Conservation (phyloP, 2,888 invertebrate genomes). For the Nyleta sp. region DNA sequence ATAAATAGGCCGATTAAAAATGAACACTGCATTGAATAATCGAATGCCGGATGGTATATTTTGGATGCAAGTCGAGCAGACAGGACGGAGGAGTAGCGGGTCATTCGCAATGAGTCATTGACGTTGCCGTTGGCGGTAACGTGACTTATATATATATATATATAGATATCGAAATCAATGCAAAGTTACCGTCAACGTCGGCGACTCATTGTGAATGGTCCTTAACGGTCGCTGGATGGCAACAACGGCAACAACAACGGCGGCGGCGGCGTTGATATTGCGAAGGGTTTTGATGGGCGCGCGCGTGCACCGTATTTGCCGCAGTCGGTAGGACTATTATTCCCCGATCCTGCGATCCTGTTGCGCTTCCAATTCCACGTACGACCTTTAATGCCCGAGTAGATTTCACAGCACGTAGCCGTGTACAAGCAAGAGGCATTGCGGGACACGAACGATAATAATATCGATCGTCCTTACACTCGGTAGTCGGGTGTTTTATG, state of each 20-base stretch:
- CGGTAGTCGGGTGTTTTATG: slow-evolving; percentile 51
- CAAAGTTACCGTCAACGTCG: too few relatives aligned
- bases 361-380: slow-evolving; percentile 65
- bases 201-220: too few relatives aligned
- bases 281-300: slow-evolving; percentile 46
- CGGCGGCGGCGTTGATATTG: slow-evolving; percentile 27
- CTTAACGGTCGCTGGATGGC: neutral
- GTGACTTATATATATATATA: too few relatives aligned
- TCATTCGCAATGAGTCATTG: too few relatives aligned
- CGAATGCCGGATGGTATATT: slow-evolving; percentile 16
- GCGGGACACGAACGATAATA: slow-evolving; percentile 62
- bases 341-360: slow-evolving; percentile 64
- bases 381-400: slow-evolving; percentile 64
- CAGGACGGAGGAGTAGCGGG: neutral
- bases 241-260: slow-evolving; percentile 15
- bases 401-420: slow-evolving; percentile 63
- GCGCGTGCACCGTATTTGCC: slow-evolving; percentile 48
- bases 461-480: slow-evolving; percentile 51
- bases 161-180: too few relatives aligned
- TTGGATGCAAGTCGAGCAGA: slow-evolving; percentile 3
- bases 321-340: slow-evolving; percentile 64
- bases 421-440: slow-evolving; percentile 48
- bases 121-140: too few relatives aligned
- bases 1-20: slow-evolving; percentile 26
- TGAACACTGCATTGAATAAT: slow-evolving; percentile 19